These are phyloP conservation scores for Peromyscus maniculatus DNA, from an alignment of 2,113 vertebrate species.

Conservation along the genomic window DNA sequence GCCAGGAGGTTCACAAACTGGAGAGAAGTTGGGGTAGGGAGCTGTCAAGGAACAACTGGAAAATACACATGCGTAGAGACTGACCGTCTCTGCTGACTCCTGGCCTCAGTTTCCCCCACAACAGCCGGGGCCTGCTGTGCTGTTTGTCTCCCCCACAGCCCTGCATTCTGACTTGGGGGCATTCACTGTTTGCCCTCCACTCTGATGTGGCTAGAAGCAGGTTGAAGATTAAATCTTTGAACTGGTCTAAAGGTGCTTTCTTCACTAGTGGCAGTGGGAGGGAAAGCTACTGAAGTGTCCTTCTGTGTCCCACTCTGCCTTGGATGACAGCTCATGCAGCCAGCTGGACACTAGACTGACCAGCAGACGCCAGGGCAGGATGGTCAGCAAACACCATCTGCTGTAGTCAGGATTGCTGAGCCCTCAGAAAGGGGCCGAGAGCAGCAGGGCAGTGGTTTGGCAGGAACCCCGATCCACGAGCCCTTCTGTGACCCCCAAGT, in stretches of 20 bases:
- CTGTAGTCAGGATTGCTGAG: background rate
- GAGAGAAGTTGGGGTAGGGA: slow-evolving; percentile 8
- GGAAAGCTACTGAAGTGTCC: background rate
- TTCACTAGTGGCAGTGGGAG: background rate
- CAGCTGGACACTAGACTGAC: background rate
- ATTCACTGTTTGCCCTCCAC: background rate
- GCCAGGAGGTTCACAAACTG: background rate
- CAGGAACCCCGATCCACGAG: background rate
- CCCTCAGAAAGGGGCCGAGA: background rate
- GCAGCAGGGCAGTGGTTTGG: background rate
- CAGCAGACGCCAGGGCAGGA: background rate
- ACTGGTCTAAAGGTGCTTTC: slow-evolving; percentile 12
- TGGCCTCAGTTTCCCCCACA: background rate
- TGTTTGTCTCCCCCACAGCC: background rate
- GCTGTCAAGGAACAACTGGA: background rate
- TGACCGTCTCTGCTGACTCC: background rate
- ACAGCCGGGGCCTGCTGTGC: background rate
- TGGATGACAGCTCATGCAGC: background rate
- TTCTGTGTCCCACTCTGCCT: background rate
- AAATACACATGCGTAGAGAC: background rate
- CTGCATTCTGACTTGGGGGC: slow-evolving; percentile 13
- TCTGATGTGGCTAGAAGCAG: slow-evolving; percentile 7
- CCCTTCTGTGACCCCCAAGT: background rate
- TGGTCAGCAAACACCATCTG: background rate
- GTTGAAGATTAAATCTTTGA: slow-evolving; percentile 77